Conservation (phyloP, 2,888 invertebrate species). For the Arrhopalites spinosus region DNA sequence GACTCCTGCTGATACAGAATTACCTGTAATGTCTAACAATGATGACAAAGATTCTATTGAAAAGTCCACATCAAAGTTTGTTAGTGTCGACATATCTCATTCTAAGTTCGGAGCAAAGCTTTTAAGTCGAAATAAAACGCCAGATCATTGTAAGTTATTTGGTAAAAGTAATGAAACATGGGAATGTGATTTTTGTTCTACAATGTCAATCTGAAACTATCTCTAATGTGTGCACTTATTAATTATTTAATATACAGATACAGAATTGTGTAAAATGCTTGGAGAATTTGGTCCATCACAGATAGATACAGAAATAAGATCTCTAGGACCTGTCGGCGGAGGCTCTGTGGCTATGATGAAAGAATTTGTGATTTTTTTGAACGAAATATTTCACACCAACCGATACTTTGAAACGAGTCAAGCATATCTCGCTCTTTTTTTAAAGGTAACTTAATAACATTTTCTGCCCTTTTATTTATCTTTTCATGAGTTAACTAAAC, state of each 20-base stretch:
- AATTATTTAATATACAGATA: slow-evolving; percentile 56
- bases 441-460: slow-evolving; percentile 69
- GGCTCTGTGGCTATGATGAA: slow-evolving; percentile 73
- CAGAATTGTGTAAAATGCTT: slow-evolving; percentile 66
- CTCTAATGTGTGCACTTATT: not conserved
- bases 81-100: not conserved
- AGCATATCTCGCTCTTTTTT: slow-evolving; percentile 83
- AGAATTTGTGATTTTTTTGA: slow-evolving; percentile 77
- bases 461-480: not conserved
- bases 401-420: slow-evolving; percentile 87
- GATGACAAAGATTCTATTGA: not conserved
- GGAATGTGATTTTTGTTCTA: not conserved
- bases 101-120: slow-evolving; percentile 14
- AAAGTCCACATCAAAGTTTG: not conserved
- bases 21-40: not conserved
- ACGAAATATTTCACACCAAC: slow-evolving; percentile 73
- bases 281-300: slow-evolving; percentile 79
- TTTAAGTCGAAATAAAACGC: not conserved
- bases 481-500: not conserved
- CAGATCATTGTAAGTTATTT: slow-evolving; percentile 5
- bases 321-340: slow-evolving; percentile 74
- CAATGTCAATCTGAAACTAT: not conserved
- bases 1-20: not conserved
- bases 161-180: not conserved
- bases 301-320: slow-evolving; percentile 85